Evolutionary conservation across 1,140 invertebrate genomes (phyloP).

Genomic region (Plectus sambesii): DNA sequence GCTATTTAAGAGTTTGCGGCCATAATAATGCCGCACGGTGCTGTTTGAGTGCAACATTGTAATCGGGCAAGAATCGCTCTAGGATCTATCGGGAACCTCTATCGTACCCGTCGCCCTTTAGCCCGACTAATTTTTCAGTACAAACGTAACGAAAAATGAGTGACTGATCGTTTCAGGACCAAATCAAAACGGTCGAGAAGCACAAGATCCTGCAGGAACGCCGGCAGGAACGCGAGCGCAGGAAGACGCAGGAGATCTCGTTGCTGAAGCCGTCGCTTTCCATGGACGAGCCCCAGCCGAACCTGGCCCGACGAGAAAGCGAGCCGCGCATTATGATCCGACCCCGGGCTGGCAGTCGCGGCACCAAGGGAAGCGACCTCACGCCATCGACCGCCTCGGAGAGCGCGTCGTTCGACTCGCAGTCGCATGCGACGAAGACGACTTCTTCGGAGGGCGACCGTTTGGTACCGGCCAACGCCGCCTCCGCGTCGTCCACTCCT

Average conservation of each 20-base stretch:
- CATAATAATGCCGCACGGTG: too few species aligned
- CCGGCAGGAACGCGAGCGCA: constrained; percentile 54
- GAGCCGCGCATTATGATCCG: constrained; percentile 7
- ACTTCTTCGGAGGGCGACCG: constrained; percentile 5
- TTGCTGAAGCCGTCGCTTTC: constrained; percentile 29
- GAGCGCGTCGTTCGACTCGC: constrained; percentile 3
- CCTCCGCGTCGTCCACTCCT: constrained; percentile 11
- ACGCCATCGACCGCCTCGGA: background rate
- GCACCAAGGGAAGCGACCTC: background rate
- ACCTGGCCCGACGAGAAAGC: constrained; percentile 21
- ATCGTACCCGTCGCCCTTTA: too few species aligned
- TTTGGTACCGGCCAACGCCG: constrained; percentile 7
- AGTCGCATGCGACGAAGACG: constrained; percentile 4
- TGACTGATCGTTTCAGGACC: constrained; percentile 64
- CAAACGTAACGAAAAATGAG: constrained; percentile 61
- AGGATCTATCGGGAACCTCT: too few species aligned
- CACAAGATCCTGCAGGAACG: constrained; percentile 73
- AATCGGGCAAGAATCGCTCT: too few species aligned
- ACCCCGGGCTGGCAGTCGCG: background rate
- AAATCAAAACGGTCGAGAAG: constrained; percentile 69
- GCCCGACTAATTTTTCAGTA: too few species aligned
- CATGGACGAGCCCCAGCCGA: constrained; percentile 18
- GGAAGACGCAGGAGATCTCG: constrained; percentile 55
- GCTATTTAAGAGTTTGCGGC: too few species aligned
- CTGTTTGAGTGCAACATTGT: too few species aligned